Percentiles rank a stretch among this genome's conserved stretches.
Evolutionary conservation across 2,113 vertebrate species (phyloP).

Genomic region (Cheilinus undulatus): DNA sequence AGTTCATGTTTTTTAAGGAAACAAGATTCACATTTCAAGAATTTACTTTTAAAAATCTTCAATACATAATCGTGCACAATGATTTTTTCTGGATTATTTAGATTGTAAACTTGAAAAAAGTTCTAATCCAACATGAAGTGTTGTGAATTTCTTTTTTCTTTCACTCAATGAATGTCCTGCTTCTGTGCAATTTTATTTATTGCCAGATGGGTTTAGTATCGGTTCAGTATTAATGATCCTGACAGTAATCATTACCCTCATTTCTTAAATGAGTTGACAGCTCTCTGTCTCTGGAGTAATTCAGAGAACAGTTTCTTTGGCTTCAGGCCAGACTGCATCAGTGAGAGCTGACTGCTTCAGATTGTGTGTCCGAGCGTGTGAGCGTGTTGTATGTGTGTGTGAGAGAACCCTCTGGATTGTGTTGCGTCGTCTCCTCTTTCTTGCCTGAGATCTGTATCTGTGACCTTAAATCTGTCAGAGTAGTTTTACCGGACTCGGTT

Average conservation of each 20-base stretch:
- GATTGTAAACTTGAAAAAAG: too few relatives aligned
- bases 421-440: slow-evolving; percentile 55
- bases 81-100: background rate
- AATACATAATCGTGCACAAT: too few relatives aligned
- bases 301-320: slow-evolving; percentile 33
- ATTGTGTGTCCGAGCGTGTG: background rate
- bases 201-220: too few relatives aligned
- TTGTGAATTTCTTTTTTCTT: too few relatives aligned
- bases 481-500: slow-evolving; percentile 25
- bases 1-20: too few relatives aligned
- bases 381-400: background rate
- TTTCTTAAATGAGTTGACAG: background rate
- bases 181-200: background rate
- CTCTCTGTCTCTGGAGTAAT: slow-evolving; percentile 13
- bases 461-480: slow-evolving; percentile 44
- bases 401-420: slow-evolving; percentile 16
- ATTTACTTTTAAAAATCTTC: too few relatives aligned
- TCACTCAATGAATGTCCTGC: background rate
- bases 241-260: background rate
- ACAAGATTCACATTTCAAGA: too few relatives aligned
- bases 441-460: slow-evolving; percentile 26
- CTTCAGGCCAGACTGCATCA: slow-evolving; percentile 6
- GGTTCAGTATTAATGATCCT: background rate
- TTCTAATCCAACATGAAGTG: too few relatives aligned
- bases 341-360: background rate